Base-by-base conservation (phyloP, 1,140 invertebrate genomes). In the Hestina assimilis region DNA sequence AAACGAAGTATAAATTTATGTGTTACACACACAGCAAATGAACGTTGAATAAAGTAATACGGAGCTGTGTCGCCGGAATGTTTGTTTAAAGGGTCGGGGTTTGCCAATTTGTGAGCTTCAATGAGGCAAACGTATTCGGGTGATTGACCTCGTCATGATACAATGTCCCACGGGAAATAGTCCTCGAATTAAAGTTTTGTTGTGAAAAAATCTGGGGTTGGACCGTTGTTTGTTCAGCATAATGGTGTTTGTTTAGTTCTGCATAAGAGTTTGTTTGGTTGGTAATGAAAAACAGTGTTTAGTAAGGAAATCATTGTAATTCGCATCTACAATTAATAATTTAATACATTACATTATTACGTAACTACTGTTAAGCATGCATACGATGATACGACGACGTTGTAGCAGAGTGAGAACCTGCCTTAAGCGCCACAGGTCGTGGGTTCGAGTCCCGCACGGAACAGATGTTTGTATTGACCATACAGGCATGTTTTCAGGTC, bases 71-170 rank as follows among this genome's bases (percentile, higher is more conserved):
- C 42, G 46, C 14, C 41, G 26, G 14, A 15, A 31, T 54, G 42
- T 54, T 33, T 54, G 29, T 45, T 17, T 54, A 46, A 35, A 58
- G 55, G 46, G 51, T 20, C 47, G 17, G 38, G n/a, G 43, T 61
- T 24, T 50, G 47, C 45, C 52, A 61, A 63, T 63, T 53, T 62
- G 47, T 33, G 26, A 38, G 45, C 17, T 23, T 3, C 24, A 52
- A 41, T 42, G 35, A 42, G 35, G 23, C 24, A 42, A 48, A 35
- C 40, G 24, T 41, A 40, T 48, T 14, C 17, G 54, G 54, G 54
- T 48, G 33, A 50, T 57, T 48, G 54, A 57, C 54, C 35, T 29
- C 20, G 53, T 45, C 31, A 23, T 35, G 50, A 40, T 54, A 19
- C 33, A 38, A 42, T 29, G 15, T 38, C 52, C 31, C 41, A 48